Percentiles rank a stretch among this genome's conserved stretches.
Evolutionary conservation across 2,113 vertebrate genomes (phyloP).

Genomic region (Muntiacus reevesi): DNA sequence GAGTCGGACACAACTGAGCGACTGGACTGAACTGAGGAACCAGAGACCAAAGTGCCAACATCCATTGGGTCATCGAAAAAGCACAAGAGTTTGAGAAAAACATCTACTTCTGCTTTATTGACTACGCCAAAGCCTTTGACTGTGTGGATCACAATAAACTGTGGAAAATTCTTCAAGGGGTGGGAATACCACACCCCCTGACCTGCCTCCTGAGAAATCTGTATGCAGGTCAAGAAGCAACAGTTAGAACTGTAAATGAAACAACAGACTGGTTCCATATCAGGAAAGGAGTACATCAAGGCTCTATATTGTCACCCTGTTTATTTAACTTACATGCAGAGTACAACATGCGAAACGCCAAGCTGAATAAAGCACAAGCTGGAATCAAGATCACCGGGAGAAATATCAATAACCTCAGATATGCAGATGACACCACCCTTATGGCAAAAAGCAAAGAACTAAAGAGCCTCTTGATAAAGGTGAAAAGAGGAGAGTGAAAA

Average conservation of each 20-base stretch:
- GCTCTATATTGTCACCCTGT: not conserved
- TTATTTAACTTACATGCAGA: not conserved
- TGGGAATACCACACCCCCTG: not conserved
- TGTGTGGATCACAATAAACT: not conserved
- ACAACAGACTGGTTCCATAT: not conserved
- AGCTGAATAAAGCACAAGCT: not conserved
- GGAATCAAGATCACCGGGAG: not conserved
- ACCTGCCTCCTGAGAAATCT: not conserved
- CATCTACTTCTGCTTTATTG: not conserved
- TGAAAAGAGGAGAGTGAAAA: not conserved
- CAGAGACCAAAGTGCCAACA: not conserved
- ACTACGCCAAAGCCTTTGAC: not conserved
- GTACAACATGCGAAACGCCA: not conserved
- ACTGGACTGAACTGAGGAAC: no score
- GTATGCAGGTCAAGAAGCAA: not conserved
- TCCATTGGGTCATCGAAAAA: not conserved
- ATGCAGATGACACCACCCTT: not conserved
- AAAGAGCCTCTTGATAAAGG: not conserved
- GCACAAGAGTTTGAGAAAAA: not conserved
- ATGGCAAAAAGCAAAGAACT: not conserved
- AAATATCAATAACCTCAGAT: not conserved
- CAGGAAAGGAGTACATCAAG: not conserved
- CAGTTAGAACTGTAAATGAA: not conserved
- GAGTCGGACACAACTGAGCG: fast-evolving
- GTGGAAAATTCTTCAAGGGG: not conserved